Evolutionary conservation across 1,140 invertebrate species (phyloP), one percentile per base, ranked within the genome.

Genomic region (Orchestia grillus): DNA sequence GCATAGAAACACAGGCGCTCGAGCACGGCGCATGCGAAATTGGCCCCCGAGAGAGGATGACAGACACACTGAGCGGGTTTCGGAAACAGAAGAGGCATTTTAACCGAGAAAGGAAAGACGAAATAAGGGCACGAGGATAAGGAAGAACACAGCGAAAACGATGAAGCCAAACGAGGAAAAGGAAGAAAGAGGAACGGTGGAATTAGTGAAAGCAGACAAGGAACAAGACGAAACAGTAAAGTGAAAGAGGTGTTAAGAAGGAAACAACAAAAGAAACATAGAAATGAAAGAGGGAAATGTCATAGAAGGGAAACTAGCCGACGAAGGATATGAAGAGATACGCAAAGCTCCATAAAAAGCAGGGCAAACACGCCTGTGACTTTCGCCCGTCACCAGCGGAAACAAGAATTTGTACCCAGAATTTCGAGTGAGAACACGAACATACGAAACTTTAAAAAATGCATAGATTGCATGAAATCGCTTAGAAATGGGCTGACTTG

Each of bases 1-100:
- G 92, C 92, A 94, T 94, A 45, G 92, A 94, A 94, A 94, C 92
- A 94, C 92, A 45, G 92, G 92, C 92, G 43, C 92, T 47, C 92
- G 43, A 8, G 40, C 92, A 0, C 44, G 4, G 43, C 92, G 92
- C 92, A 94, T 94, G 44, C 92, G 3, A 94, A 94, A 90, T 90
- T 90, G 88, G 41, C 88, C 36, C 41, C 88, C 62, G 62, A 15
- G 62, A 77, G 62, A 77, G 62, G 62, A 77, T 77, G 62, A 77
- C 62, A 77, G 62, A 77, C 62, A 77, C 62, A 77, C 36, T 36
- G 62, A 77, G 62, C 11, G 62, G 62, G 62, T 28, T 36, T 77
- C 62, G 62, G 36, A 77, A 77, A 36, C 62, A 77, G 28, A 36
- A 77, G 62, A 77, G 15, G 62, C 11, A 77, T 36, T 77, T 77